Evolutionary conservation across 2,113 vertebrate genomes (phyloP).

Genomic region (Mohoua ochrocephala): DNA sequence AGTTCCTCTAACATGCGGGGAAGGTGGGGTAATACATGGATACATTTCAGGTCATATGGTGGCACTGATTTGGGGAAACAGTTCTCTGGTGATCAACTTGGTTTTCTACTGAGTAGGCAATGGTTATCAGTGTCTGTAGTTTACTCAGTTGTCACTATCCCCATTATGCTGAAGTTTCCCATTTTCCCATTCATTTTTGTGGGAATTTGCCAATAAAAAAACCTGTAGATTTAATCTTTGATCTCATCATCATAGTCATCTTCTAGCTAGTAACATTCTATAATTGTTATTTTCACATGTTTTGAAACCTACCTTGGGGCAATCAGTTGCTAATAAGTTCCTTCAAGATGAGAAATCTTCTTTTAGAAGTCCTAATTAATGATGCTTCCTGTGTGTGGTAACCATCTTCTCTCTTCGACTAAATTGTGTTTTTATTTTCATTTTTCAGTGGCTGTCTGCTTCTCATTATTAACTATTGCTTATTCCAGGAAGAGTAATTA

Average conservation of each 20-base stretch:
- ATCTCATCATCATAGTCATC: neutral
- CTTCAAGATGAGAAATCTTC: slow-evolving; percentile 18
- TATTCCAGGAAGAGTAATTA: slow-evolving; percentile 3
- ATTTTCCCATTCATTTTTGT: neutral
- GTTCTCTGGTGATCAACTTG: neutral
- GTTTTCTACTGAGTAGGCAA: neutral
- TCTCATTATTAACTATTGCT: slow-evolving; percentile 1
- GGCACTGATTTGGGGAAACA: neutral
- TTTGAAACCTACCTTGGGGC: neutral
- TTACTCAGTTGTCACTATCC: neutral
- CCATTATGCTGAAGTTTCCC: neutral
- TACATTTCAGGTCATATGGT: neutral
- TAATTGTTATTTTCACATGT: neutral
- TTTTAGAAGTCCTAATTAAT: slow-evolving; percentile 27
- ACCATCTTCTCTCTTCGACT: neutral
- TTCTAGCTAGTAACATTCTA: neutral
- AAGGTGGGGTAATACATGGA: neutral
- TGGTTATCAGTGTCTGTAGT: neutral
- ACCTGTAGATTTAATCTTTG: neutral
- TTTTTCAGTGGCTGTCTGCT: neutral
- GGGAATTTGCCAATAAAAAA: neutral
- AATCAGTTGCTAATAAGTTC: slow-evolving; percentile 1
- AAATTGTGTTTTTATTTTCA: neutral
- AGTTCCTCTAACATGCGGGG: neutral
- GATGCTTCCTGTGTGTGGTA: neutral